Evolutionary conservation across 1,140 invertebrate genomes (phyloP), one percentile per base, ranked within the genome.

Genomic region (Helicoverpa zea): DNA sequence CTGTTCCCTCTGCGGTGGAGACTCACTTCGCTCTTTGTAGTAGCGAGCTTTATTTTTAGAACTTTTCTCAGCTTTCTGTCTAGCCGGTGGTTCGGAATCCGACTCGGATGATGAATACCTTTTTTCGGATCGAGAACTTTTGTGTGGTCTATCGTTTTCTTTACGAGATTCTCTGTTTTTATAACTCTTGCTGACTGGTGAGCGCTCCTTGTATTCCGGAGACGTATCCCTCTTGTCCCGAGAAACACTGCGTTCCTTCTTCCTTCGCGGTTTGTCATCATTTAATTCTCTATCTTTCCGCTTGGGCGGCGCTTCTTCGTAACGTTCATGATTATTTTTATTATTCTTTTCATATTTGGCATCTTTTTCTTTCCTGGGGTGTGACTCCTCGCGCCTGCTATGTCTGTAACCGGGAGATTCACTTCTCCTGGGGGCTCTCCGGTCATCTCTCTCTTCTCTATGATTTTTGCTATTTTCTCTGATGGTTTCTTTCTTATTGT

Each of bases 91-190:
- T 79, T 94, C 91, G 12, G 81, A 29, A 68, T 91, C 91, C 3
- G 90, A 89, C 30, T 90, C 90, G 5, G 89, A 90, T 10, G 89
- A 88, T 0, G 88, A 82, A 14, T 79, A 78, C n/a, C 82, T 87
- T 74, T 83, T 83, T 56, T 87, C 82, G 13, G 81, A 35, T 79
- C 82, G 84, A 0, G 81, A 81, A 49, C 84, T 89, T 85, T 92
- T 94, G 64, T 90, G 87, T 80, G 83, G 85, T 83, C 85, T 88
- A 13, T 90, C 89, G 13, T 84, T 72, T 47, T 90, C 90, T 75
- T 89, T 88, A 16, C 84, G 84, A 54, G 80, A 84, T 59, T 90
- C 87, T 76, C 80, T 87, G 49, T 82, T 88, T 51, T 86, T 88
- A 52, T 80, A 70, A 23, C 49, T 43, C 75, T 87, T 90, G 35